Conservation (phyloP, 2,888 invertebrate genomes). For the Pegoplata infirma region DNA sequence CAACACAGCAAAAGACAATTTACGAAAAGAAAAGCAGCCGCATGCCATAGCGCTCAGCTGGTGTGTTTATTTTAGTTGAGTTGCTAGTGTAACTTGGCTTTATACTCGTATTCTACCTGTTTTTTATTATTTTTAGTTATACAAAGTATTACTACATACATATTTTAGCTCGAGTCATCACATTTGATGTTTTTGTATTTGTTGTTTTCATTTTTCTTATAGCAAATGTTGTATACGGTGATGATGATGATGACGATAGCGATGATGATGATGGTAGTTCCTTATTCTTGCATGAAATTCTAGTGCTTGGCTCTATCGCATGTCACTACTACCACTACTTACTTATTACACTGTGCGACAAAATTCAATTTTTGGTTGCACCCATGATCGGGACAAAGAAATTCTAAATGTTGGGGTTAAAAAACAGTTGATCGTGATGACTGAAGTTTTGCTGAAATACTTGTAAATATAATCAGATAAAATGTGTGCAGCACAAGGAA, state of each 20-base stretch:
- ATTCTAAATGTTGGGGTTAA: too few relatives aligned
- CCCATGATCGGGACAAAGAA: too few relatives aligned
- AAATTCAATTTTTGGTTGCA: too few relatives aligned
- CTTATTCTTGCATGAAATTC: slow-evolving; percentile 46
- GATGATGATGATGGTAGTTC: slow-evolving; percentile 44
- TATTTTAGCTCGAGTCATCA: slow-evolving; percentile 57
- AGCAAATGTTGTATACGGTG: slow-evolving; percentile 9
- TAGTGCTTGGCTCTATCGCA: slow-evolving; percentile 55
- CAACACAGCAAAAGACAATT: slow-evolving; percentile 35
- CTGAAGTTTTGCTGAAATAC: too few relatives aligned
- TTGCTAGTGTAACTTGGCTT: slow-evolving; percentile 14
- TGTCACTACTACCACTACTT: slow-evolving; percentile 39
- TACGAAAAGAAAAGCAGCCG: slow-evolving; percentile 42
- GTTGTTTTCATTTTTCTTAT: slow-evolving; percentile 20
- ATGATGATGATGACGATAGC: slow-evolving; percentile 1
- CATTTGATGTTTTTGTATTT: slow-evolving; percentile 11
- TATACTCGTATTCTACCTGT: slow-evolving; percentile 50
- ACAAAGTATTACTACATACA: too few relatives aligned
- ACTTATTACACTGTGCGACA: slow-evolving; percentile 17
- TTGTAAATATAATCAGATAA: too few relatives aligned
- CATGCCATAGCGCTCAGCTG: slow-evolving; percentile 58
- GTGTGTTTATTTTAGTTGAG: slow-evolving; percentile 42
- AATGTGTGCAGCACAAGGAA: too few relatives aligned
- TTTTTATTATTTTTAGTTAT: too few relatives aligned
- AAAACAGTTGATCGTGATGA: too few relatives aligned